Evolutionary conservation across 2,888 invertebrate genomes (phyloP).

Genomic region (Calephelis perditalis): DNA sequence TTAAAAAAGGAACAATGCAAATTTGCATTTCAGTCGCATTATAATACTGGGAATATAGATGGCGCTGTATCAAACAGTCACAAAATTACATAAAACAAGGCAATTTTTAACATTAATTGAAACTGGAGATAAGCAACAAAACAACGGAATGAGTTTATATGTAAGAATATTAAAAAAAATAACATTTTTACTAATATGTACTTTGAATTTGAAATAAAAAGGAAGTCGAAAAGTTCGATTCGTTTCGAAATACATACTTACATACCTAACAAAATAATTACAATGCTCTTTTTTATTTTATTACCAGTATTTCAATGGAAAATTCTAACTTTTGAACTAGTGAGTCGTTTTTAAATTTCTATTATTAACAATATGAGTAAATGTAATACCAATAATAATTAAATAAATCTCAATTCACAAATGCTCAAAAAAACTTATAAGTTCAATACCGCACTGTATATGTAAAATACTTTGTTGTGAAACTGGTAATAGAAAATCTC

Average conservation of each 20-base stretch:
- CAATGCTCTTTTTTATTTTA: conserved; percentile 58
- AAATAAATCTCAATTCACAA: no score
- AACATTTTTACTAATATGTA: no score
- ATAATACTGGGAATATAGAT: not conserved
- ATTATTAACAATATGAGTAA: not conserved
- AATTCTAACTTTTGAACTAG: conserved; percentile 13
- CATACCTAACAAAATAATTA: conserved; percentile 36
- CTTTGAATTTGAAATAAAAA: conserved; percentile 33
- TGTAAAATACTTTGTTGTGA: no score
- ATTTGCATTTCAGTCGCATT: conserved; percentile 30
- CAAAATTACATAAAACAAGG: conserved; percentile 5
- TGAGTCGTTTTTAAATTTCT: not conserved
- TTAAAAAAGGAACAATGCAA: not conserved
- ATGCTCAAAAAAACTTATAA: no score
- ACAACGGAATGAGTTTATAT: no score
- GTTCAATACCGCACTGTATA: no score
- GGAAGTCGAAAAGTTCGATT: conserved; percentile 64
- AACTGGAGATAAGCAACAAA: no score
- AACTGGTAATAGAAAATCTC: conserved; percentile 3
- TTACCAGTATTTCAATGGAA: conserved; percentile 24
- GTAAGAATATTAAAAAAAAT: no score
- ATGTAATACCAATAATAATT: no score
- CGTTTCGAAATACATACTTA: conserved; percentile 51
- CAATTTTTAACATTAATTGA: no score
- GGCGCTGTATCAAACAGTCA: not conserved